Evolutionary conservation across 2,113 vertebrate species (phyloP).

Genomic region (Caretta caretta): DNA sequence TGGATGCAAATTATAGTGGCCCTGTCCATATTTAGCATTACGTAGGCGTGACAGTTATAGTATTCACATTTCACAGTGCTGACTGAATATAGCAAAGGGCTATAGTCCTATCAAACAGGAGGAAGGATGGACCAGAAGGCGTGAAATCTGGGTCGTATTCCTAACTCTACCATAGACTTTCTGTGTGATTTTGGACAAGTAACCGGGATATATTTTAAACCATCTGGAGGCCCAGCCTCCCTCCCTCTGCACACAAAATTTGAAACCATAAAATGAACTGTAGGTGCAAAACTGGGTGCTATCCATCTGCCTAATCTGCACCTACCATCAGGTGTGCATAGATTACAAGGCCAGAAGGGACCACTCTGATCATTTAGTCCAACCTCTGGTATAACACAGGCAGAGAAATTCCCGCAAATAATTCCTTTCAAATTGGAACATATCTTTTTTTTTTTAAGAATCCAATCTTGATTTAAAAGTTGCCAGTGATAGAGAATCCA

Average conservation of each 20-base stretch:
- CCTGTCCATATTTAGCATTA: neutral
- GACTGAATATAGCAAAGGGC: neutral
- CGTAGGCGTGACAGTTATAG: neutral
- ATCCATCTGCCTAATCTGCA: neutral
- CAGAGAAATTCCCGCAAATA: neutral
- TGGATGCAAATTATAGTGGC: neutral
- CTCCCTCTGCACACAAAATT: neutral
- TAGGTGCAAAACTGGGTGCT: neutral
- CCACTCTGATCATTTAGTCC: neutral
- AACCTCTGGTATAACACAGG: neutral
- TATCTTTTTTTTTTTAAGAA: neutral
- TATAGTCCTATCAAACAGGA: neutral
- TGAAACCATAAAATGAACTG: neutral
- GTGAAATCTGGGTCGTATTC: neutral
- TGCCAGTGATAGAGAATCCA: neutral
- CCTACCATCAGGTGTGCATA: neutral
- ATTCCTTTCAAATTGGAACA: neutral
- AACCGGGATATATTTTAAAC: neutral
- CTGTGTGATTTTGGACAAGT: neutral
- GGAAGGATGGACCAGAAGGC: neutral
- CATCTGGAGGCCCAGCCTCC: neutral
- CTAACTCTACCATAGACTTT: neutral
- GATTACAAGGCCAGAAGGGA: neutral
- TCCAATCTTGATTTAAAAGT: neutral
- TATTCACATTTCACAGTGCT: neutral